Percentiles rank a stretch among this genome's conserved stretches.
These are phyloP conservation scores for Suillia variegata DNA, from an alignment of 2,888 invertebrate species.

Conservation along the genomic window DNA sequence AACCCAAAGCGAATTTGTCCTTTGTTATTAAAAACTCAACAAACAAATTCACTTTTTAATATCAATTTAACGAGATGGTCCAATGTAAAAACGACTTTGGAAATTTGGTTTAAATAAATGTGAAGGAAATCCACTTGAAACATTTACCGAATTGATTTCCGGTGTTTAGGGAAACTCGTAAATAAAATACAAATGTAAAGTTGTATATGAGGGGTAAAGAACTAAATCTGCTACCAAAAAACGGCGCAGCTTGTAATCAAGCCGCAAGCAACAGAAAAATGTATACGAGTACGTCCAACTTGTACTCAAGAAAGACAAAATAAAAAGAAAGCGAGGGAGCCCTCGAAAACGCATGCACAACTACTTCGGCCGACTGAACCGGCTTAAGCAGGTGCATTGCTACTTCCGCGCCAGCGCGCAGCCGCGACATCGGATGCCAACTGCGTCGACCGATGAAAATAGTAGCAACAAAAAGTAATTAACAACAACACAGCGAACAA, in stretches of 20 bases:
- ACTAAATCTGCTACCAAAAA: no score
- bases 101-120: no score
- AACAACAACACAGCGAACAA: constrained; percentile 38
- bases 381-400: constrained; percentile 14
- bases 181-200: no score
- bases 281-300: background rate
- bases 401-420: constrained; percentile 11
- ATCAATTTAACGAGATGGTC: no score
- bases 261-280: background rate
- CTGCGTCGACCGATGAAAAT: background rate
- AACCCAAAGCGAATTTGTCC: no score
- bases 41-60: no score
- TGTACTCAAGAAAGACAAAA: background rate
- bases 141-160: no score
- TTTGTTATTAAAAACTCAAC: no score
- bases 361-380: background rate
- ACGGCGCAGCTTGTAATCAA: background rate
- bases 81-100: no score
- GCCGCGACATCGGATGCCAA: background rate
- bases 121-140: background rate
- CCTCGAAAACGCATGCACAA: background rate
- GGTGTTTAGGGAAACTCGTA: no score
- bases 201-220: no score
- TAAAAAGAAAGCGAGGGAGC: no score
- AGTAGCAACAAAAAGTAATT: constrained; percentile 47